phyloP scores from a whole-genome alignment of 2,888 invertebrate species.

The Heliconius erato region DNA sequence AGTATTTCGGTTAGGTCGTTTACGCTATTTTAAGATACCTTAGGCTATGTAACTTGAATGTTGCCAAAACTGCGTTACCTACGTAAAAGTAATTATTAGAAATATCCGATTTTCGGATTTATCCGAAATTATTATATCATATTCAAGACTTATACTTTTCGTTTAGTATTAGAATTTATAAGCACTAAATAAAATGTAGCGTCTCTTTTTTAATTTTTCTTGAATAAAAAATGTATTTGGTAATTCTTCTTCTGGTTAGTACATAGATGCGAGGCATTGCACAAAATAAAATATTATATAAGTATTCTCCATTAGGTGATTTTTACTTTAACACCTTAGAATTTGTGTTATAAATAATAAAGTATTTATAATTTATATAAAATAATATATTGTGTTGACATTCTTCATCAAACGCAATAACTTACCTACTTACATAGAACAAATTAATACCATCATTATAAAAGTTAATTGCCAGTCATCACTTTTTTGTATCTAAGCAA shows the following conservation, averaged over 20 bases:
- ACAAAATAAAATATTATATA: not conserved
- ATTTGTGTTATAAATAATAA: not conserved
- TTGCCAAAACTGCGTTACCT: no score
- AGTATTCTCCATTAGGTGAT: not conserved
- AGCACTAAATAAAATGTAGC: no score
- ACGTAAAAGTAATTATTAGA: no score
- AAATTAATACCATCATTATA: slow-evolving; percentile 26
- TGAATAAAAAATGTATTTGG: not conserved
- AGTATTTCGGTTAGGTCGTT: no score
- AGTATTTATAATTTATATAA: not conserved
- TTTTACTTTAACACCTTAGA: not conserved
- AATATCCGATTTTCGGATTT: no score
- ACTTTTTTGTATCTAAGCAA: slow-evolving; percentile 29
- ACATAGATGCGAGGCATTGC: not conserved
- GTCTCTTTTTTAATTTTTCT: no score
- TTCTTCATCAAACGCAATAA: slow-evolving; percentile 28
- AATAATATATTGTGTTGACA: slow-evolving; percentile 23
- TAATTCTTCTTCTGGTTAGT: no score
- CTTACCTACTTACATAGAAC: slow-evolving; percentile 20
- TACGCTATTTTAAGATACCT: no score
- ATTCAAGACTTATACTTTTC: no score
- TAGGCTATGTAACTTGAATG: no score
- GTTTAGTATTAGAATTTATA: no score
- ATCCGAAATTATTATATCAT: no score
- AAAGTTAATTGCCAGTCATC: slow-evolving; percentile 32